phyloP scores from a whole-genome alignment of 2,797 vertebrate genomes.

The Smutsia gigantea region DNA sequence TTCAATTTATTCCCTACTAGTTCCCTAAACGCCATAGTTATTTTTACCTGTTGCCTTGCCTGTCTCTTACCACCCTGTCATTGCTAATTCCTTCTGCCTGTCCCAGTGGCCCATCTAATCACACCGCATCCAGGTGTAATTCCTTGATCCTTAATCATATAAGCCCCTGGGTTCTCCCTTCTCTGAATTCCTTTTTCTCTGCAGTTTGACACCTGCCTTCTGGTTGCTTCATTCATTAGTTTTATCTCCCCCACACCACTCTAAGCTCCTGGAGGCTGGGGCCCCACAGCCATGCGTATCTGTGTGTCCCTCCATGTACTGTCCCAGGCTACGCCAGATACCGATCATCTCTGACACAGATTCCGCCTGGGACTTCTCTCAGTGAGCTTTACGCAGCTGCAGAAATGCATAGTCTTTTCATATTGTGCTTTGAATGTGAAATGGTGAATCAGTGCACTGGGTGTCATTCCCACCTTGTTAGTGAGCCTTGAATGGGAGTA shows the following conservation, averaged over 20 bases:
- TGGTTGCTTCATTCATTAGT: not conserved
- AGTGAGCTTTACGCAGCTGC: not conserved
- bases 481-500: not conserved
- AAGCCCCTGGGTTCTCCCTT: not conserved
- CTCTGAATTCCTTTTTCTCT: not conserved
- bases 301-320: not conserved
- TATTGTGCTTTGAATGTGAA: not conserved
- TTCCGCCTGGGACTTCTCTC: not conserved
- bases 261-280: not conserved
- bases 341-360: rapidly evolving
- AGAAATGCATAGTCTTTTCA: not conserved
- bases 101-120: not conserved
- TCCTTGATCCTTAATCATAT: not conserved
- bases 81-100: not conserved
- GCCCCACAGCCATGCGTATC: not conserved
- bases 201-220: not conserved
- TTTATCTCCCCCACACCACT: not conserved
- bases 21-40: not conserved
- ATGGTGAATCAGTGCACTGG: rapidly evolving
- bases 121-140: not conserved
- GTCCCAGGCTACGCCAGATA: not conserved
- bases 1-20: not conserved
- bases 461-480: no score
- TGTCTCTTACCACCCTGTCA: not conserved
- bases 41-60: not conserved